These are phyloP conservation scores for Cantharis nigra DNA, from an alignment of 2,888 invertebrate species.

Conservation along the genomic window DNA sequence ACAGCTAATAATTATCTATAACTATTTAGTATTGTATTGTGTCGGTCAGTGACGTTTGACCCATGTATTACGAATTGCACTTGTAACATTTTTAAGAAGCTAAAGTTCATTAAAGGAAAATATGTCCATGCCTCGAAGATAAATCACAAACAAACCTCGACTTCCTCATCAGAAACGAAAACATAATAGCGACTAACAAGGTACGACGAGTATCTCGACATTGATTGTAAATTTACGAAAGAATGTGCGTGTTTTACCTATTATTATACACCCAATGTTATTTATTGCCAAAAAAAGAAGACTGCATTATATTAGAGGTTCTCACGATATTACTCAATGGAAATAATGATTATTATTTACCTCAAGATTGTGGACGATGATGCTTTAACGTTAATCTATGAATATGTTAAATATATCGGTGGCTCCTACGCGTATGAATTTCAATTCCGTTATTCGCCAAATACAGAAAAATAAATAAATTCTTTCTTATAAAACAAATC, in stretches of 20 bases:
- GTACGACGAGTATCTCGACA: not conserved
- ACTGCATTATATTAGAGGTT: not conserved
- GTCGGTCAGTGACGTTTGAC: constrained; percentile 31
- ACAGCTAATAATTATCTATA: not conserved
- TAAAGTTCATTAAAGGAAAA: constrained; percentile 7
- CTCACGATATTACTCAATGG: constrained; percentile 4
- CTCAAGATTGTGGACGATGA: not conserved
- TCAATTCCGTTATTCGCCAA: constrained; percentile 11
- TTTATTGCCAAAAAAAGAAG: not conserved
- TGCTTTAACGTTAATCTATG: not conserved
- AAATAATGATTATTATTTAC: constrained; percentile 5
- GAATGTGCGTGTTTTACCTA: not conserved
- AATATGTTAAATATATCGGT: constrained; percentile 15
- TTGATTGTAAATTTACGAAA: not conserved
- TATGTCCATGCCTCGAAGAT: not conserved
- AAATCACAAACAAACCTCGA: constrained; percentile 9
- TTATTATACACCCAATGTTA: not conserved
- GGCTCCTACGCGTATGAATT: constrained; percentile 16
- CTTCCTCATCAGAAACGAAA: constrained; percentile 7
- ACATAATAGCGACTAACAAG: constrained; percentile 7
- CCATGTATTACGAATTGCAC: constrained; percentile 12
- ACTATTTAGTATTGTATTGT: constrained; percentile 3
- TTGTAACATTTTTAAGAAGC: constrained; percentile 12
- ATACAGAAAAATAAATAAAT: constrained; percentile 7
- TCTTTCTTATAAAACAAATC: not conserved